Evolutionary conservation across 2,888 invertebrate genomes (phyloP).

Genomic region (Coremacera marginata): DNA sequence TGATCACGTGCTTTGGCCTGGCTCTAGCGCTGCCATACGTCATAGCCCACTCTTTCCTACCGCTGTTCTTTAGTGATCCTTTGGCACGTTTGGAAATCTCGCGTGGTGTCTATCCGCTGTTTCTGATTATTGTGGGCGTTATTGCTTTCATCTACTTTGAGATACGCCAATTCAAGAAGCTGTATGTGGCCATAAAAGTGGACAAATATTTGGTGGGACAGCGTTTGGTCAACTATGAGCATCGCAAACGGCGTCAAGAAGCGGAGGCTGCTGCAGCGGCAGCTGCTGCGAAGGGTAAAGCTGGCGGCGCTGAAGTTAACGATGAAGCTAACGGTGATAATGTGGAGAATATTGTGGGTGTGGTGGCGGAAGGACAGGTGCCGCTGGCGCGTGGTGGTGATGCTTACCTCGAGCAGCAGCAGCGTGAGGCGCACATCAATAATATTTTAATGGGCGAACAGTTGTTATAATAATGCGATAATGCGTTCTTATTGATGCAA

Average conservation of each 20-base stretch:
- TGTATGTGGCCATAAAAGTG: slow-evolving; percentile 98
- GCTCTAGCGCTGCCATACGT: slow-evolving; percentile 95
- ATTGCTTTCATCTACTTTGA: slow-evolving; percentile 83
- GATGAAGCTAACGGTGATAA: neutral
- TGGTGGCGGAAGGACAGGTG: slow-evolving; percentile 27
- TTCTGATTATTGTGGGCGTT: slow-evolving; percentile 80
- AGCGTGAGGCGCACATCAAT: slow-evolving; percentile 38
- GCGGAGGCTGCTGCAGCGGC: slow-evolving; percentile 58
- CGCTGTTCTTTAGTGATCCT: slow-evolving; percentile 75
- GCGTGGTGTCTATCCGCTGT: slow-evolving; percentile 89
- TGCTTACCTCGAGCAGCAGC: slow-evolving; percentile 39
- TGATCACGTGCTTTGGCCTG: slow-evolving; percentile 88
- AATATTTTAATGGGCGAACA: slow-evolving; percentile 32
- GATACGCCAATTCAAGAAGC: slow-evolving; percentile 90
- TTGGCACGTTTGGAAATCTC: slow-evolving; percentile 82
- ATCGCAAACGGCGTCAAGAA: slow-evolving; percentile 75
- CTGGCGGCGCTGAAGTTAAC: slow-evolving; percentile 40
- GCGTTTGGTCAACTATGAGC: slow-evolving; percentile 96
- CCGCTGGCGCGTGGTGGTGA: slow-evolving; percentile 43
- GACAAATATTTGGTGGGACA: slow-evolving; percentile 98
- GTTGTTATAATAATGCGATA: slow-evolving; percentile 25
- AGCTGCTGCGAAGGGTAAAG: slow-evolving; percentile 50
- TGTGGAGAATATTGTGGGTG: slow-evolving; percentile 33
- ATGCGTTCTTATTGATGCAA: neutral
- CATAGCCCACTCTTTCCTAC: slow-evolving; percentile 82